Conservation (phyloP, 2,888 invertebrate genomes). For the Tenodera sinensis region DNA sequence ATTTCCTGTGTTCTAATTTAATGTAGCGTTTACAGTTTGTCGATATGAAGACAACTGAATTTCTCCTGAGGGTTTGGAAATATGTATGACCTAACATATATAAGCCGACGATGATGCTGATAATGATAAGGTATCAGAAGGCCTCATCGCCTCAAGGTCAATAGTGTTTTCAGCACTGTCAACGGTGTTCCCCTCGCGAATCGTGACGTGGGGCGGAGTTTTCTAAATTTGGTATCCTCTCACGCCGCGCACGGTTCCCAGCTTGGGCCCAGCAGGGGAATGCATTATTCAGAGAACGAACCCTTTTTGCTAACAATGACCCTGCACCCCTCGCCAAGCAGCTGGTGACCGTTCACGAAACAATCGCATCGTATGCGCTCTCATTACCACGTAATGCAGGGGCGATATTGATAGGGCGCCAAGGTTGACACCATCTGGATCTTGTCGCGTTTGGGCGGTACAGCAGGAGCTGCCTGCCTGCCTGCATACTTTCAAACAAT, state of each 20-base stretch:
- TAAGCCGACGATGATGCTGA: too few relatives aligned
- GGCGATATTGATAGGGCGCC: not conserved
- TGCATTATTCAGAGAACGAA: conserved; percentile 9
- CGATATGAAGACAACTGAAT: too few relatives aligned
- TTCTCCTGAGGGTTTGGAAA: too few relatives aligned
- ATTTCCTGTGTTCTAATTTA: too few relatives aligned
- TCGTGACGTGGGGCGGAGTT: not conserved
- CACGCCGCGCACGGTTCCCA: not conserved
- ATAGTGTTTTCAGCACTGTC: not conserved
- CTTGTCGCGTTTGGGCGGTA: not conserved
- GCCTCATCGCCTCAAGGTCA: not conserved
- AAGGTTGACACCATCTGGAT: not conserved
- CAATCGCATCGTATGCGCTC: not conserved
- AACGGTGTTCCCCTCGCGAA: not conserved
- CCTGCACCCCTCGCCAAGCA: not conserved
- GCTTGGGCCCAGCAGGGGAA: not conserved
- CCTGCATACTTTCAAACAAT: too few relatives aligned
- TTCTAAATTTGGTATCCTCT: not conserved
- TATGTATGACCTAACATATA: too few relatives aligned
- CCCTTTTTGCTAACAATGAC: not conserved
- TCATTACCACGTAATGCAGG: not conserved
- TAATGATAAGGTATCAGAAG: too few relatives aligned
- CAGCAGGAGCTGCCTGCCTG: too few relatives aligned
- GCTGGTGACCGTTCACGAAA: conserved; percentile 2
- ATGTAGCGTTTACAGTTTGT: too few relatives aligned